Conservation (phyloP, 2,888 invertebrate species). For the Microchrysa polita region DNA sequence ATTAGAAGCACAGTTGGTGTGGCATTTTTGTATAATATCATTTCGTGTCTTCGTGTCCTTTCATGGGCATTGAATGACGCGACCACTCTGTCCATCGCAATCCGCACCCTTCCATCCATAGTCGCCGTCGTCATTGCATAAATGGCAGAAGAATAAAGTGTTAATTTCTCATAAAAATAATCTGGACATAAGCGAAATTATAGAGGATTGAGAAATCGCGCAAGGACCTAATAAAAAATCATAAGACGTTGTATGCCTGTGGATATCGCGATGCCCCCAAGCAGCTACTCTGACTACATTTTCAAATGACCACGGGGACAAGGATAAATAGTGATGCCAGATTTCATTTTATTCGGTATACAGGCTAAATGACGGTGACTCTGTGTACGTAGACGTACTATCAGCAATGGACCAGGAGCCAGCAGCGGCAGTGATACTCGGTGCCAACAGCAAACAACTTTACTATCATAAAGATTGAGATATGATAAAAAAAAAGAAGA, state of each 20-base stretch:
- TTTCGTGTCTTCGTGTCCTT: not conserved
- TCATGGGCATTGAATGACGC: not conserved
- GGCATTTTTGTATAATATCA: not conserved
- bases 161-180: slow-evolving; percentile 51
- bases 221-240: slow-evolving; percentile 46
- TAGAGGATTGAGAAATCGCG: slow-evolving; percentile 2
- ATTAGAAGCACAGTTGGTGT: slow-evolving; percentile 40
- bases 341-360: slow-evolving; percentile 30
- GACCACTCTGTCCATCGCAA: not conserved
- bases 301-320: slow-evolving; percentile 23
- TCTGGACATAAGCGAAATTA: slow-evolving; percentile 50
- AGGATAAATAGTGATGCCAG: slow-evolving; percentile 42
- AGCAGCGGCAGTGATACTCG: slow-evolving; percentile 24
- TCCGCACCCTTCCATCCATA: not conserved
- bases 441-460: not conserved
- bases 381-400: not conserved
- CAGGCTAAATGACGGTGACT: not conserved
- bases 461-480: slow-evolving; percentile 34
- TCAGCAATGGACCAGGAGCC: not conserved
- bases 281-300: too few species aligned
- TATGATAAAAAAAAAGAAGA: slow-evolving; percentile 7
- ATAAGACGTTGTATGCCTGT: slow-evolving; percentile 45
- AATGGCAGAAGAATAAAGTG: slow-evolving; percentile 46
- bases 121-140: slow-evolving; percentile 10
- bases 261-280: slow-evolving; percentile 12